Evolutionary conservation across 2,888 invertebrate genomes (phyloP).

Genomic region (Strigamia maritima): DNA sequence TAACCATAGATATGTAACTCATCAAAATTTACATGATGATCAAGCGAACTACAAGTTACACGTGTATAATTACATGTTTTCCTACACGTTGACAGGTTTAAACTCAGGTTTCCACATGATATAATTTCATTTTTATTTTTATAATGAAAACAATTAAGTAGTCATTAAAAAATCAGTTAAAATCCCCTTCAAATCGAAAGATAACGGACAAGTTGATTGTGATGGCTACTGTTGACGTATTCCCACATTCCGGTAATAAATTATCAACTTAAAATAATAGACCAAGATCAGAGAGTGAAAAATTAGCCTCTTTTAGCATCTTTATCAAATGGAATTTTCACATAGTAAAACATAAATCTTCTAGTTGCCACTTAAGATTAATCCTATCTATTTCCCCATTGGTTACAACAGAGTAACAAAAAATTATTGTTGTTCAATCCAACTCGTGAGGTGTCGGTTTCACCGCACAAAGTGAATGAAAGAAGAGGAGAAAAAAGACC

Average conservation of each 20-base stretch:
- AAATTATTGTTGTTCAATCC: neutral
- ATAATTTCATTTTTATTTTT: too few relatives aligned
- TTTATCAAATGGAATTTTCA: neutral
- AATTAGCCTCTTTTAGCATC: slow-evolving; percentile 8
- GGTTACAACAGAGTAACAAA: neutral
- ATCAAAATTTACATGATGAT: too few relatives aligned
- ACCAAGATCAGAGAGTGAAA: neutral
- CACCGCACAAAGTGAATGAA: neutral
- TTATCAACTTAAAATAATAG: slow-evolving; percentile 8
- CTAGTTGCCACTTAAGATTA: slow-evolving; percentile 13
- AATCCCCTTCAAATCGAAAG: too few relatives aligned
- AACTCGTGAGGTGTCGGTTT: neutral
- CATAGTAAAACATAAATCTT: slow-evolving; percentile 18
- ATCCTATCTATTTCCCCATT: neutral
- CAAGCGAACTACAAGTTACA: too few relatives aligned
- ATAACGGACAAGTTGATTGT: too few relatives aligned
- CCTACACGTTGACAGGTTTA: too few relatives aligned
- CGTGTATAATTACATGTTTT: too few relatives aligned
- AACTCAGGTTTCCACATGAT: too few relatives aligned
- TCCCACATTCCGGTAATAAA: neutral
- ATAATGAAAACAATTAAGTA: too few relatives aligned
- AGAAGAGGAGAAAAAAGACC: neutral
- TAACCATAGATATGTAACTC: too few relatives aligned
- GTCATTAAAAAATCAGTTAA: too few relatives aligned
- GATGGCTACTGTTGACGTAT: too few relatives aligned